These are phyloP conservation scores for Phoxinus phoxinus DNA, from an alignment of 2,113 vertebrate genomes.

Conservation along the genomic window DNA sequence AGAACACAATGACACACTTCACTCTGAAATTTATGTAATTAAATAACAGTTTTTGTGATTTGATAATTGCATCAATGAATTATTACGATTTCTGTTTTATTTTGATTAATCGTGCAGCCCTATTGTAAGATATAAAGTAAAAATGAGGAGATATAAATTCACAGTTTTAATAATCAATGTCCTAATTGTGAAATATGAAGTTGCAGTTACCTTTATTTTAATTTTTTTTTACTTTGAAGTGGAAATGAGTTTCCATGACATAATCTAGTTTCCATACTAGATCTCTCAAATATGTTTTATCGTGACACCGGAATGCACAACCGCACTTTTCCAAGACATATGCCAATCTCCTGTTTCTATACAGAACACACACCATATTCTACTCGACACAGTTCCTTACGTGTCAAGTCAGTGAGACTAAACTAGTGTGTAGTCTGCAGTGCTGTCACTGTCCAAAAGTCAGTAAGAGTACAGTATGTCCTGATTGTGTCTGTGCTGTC, in stretches of 20 bases:
- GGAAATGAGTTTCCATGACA: not conserved
- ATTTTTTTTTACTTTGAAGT: too few relatives aligned
- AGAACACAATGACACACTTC: too few relatives aligned
- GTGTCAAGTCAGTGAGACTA: not conserved
- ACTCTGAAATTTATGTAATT: too few relatives aligned
- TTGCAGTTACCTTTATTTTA: too few relatives aligned
- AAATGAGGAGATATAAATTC: not conserved
- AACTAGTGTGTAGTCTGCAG: not conserved
- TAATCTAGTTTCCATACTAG: not conserved
- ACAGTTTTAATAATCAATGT: not conserved
- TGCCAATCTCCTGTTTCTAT: not conserved
- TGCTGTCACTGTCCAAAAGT: not conserved
- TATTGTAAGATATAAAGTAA: too few relatives aligned
- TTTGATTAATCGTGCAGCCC: too few relatives aligned
- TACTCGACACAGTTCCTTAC: not conserved
- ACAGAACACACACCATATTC: not conserved
- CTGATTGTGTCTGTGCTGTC: slow-evolving; percentile 31
- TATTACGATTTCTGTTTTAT: too few relatives aligned
- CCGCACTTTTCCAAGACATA: too few relatives aligned
- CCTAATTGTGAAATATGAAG: not conserved
- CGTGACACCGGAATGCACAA: not conserved
- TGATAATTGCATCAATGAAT: too few relatives aligned
- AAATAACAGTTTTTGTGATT: too few relatives aligned
- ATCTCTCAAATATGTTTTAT: not conserved
- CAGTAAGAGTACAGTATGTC: not conserved